These are phyloP conservation scores for Crocodylus rhombifer DNA, from an alignment of 2,797 vertebrate species.

Conservation along the genomic window DNA sequence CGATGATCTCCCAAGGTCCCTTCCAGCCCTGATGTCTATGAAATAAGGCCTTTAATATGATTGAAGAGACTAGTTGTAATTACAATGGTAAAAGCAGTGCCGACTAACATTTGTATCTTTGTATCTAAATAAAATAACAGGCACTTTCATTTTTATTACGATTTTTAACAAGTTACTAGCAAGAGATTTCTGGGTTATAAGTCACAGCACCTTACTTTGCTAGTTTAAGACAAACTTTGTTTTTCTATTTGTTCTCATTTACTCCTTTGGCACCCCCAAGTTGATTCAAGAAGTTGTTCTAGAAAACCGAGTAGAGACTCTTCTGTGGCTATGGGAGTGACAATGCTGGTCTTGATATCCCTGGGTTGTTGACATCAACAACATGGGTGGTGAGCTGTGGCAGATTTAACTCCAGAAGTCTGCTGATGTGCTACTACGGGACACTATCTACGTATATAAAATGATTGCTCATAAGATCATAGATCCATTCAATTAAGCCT, in stretches of 20 bases:
- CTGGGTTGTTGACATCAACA: not conserved
- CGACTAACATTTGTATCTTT: not conserved
- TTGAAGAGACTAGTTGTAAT: not conserved
- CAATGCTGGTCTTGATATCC: not conserved
- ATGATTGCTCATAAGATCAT: conserved; percentile 8
- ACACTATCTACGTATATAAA: accelerated
- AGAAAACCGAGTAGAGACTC: not conserved
- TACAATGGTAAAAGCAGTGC: not conserved
- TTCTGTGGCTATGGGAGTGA: not conserved
- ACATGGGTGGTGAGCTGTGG: not conserved
- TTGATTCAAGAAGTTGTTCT: not conserved
- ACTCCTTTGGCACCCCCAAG: not conserved
- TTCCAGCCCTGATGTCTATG: too few species aligned
- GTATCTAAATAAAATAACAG: not conserved
- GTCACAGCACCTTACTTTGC: not conserved
- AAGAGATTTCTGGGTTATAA: not conserved
- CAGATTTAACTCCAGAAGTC: not conserved
- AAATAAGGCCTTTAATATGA: not conserved
- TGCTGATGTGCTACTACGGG: not conserved
- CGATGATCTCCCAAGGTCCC: too few species aligned
- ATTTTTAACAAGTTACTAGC: not conserved
- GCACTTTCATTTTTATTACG: not conserved
- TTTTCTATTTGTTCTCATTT: not conserved
- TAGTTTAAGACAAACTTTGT: not conserved
- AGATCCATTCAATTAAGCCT: not conserved